Evolutionary conservation across 2,888 invertebrate species (phyloP).

Genomic region (Eupithecia subfuscata): DNA sequence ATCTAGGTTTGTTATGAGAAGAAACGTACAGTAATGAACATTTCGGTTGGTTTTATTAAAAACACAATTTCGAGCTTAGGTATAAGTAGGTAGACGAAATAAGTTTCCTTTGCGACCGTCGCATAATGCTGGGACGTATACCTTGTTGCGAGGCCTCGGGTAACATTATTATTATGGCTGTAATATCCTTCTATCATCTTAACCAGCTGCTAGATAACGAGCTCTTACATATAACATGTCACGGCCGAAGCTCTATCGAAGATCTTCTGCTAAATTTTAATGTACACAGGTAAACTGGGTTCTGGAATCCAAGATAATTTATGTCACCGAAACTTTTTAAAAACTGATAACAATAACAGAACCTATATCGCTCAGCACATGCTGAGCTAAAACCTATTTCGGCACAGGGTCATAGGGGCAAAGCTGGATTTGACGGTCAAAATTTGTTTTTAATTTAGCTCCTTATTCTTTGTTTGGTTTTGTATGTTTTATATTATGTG

Average conservation of each 20-base stretch:
- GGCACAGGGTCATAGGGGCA: no score
- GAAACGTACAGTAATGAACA: constrained; percentile 22
- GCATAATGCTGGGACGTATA: constrained; percentile 11
- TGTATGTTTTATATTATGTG: no score
- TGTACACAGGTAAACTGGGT: no score
- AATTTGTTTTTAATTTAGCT: no score
- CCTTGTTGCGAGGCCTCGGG: background rate
- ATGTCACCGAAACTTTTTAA: no score
- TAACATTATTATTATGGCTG: constrained; percentile 10
- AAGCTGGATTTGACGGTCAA: no score
- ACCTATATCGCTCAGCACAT: no score
- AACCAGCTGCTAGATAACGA: background rate
- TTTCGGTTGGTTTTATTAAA: constrained; percentile 26
- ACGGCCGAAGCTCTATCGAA: background rate
- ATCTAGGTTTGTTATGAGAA: constrained; percentile 24
- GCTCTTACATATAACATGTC: background rate
- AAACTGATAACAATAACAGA: no score
- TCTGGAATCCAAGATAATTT: no score
- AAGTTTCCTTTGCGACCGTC: constrained; percentile 13
- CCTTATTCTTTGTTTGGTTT: no score
- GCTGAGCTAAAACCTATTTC: no score
- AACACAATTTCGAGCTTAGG: constrained; percentile 20
- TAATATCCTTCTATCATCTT: constrained; percentile 11
- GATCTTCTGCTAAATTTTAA: background rate
- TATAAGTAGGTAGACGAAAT: constrained; percentile 8